Evolutionary conservation across 2,888 invertebrate genomes (phyloP).

Genomic region (Auanema sp.): DNA sequence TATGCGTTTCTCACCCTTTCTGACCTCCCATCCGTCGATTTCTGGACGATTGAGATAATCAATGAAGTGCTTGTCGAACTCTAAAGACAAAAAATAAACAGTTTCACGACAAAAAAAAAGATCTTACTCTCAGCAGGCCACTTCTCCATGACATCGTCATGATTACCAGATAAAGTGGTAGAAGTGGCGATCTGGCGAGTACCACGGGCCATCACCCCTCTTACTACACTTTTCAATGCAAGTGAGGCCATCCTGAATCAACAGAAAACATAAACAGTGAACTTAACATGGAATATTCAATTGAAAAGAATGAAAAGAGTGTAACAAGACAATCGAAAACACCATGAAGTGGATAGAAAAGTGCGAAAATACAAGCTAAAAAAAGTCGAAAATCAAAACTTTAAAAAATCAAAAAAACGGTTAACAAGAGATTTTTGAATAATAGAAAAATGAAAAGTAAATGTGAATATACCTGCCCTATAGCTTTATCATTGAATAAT

Average conservation of each 20-base stretch:
- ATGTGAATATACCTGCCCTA: too few species aligned
- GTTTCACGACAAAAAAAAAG: constrained; percentile 13
- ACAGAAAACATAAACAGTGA: neutral
- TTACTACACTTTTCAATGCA: constrained; percentile 33
- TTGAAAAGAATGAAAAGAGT: neutral
- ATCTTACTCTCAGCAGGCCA: constrained; percentile 59
- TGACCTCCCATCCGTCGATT: constrained; percentile 64
- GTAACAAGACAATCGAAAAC: constrained; percentile 1
- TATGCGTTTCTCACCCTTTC: constrained; percentile 53
- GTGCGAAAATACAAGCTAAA: neutral
- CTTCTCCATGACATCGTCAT: constrained; percentile 58
- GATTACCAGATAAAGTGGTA: constrained; percentile 29
- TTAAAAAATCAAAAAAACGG: too few species aligned
- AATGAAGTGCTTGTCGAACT: constrained; percentile 63
- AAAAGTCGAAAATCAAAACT: too few species aligned
- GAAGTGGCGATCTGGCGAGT: constrained; percentile 28
- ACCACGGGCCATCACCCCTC: constrained; percentile 16
- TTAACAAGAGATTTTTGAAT: too few species aligned
- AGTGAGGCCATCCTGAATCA: constrained; percentile 39
- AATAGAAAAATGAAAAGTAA: too few species aligned
- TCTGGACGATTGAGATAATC: constrained; percentile 62
- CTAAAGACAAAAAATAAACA: constrained; percentile 25
- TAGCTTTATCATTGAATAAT: too few species aligned
- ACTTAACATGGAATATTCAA: neutral
- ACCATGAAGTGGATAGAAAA: neutral